A percentile compares a stretch with the other conserved stretches of the same genome.
Evolutionary conservation across 2,113 vertebrate species (phyloP).

Genomic region (Corythoichthys haematopterus): DNA sequence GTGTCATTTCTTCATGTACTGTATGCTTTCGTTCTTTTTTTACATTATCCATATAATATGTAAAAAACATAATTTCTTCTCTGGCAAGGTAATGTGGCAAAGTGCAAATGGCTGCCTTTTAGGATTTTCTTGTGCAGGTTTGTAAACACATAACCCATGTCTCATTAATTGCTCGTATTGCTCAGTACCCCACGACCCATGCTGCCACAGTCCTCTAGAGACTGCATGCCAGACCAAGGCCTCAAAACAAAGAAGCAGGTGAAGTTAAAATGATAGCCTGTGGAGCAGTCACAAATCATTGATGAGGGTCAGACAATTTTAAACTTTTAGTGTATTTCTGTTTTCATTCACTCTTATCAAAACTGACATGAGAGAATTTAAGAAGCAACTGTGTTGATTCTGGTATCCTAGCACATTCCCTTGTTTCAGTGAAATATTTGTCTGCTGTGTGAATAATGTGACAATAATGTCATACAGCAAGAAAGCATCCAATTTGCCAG

Average conservation of each 20-base stretch:
- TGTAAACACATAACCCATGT: conserved; percentile 63
- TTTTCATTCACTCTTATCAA: background rate
- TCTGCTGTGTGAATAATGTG: background rate
- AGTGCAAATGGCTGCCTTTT: conserved; percentile 32
- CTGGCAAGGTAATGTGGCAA: conserved; percentile 22
- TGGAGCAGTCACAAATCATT: conserved; percentile 48
- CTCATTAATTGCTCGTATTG: conserved; percentile 66
- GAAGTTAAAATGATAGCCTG: conserved; percentile 21
- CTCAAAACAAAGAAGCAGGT: conserved; percentile 28
- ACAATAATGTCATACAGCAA: background rate
- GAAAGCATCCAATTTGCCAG: background rate
- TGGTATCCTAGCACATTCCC: background rate
- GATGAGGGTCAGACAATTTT: conserved; percentile 40
- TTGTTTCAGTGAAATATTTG: background rate
- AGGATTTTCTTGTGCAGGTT: conserved; percentile 30
- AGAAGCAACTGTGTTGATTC: background rate
- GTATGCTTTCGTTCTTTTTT: conserved; percentile 1
- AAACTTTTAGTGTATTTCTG: conserved; percentile 10
- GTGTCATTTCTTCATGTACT: conserved; percentile 35
- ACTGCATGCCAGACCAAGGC: conserved; percentile 20
- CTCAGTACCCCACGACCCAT: conserved; percentile 33
- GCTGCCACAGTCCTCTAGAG: conserved; percentile 37
- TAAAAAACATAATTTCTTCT: conserved; percentile 20
- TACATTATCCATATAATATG: conserved; percentile 1
- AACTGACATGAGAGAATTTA: background rate